Base-by-base conservation (phyloP, 2,113 vertebrate species). In the Chamaea fasciata region DNA sequence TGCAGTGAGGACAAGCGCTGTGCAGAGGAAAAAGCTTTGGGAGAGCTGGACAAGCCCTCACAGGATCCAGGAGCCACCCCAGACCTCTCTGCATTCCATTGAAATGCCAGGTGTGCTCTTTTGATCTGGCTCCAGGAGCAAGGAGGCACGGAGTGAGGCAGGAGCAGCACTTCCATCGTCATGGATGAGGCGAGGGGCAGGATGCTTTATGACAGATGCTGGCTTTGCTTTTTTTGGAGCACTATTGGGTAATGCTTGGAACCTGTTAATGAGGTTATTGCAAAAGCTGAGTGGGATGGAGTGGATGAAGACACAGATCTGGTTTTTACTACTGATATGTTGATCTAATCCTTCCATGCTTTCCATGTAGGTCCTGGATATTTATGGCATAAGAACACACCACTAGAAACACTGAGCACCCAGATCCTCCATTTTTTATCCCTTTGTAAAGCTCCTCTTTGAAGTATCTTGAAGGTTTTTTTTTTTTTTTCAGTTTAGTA, bases 1-100 rank as follows among this genome's bases (percentile, higher is more conserved):
- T 42, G 59, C 41, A 94, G 84, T 26, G 2, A 44, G 75, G 87
- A 50, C 53, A 57, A 76, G 9, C 9, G 68, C 46, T 41, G 56
- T 67, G 90, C 28, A 16, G 70, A 63, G 64, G 39, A 33, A 28
- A 23, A 68, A 69, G 2, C 67, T 73, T 52, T 85, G 74, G 71
- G 55, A 64, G 71, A 95, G 67, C 74, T 79, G 83, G 80, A 90
- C 96, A 97, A 94, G 96, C 90, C 89, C 71, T 86, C 92, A 94
- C 94, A 96, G 75, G 95, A 94, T 63, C 71, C 37, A 5, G 28
- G 73, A 94, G 33, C 52, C 91, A 71, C 41, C 76, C 92, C 64
- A 20, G 47, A 78, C 70, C 83, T 82, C 77, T 57, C 7, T 60
- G 44, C 91, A 94, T 97, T 95, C 94, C 91, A 94, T 94, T 97